phyloP scores from a whole-genome alignment of 2,113 vertebrate species.

The Sorex fumeus region DNA sequence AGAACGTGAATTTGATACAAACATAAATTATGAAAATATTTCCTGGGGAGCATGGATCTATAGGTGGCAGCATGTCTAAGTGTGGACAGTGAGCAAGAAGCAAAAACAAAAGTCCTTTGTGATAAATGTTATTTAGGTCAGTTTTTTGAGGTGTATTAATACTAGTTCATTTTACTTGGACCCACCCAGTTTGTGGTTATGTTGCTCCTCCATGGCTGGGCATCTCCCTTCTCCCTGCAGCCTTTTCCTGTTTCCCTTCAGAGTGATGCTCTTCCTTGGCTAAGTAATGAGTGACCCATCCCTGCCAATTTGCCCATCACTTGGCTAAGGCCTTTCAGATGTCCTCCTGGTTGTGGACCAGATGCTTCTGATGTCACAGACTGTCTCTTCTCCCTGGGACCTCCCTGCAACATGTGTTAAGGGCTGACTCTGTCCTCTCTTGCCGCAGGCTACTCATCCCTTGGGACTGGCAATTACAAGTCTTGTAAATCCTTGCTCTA shows the following conservation, averaged over 20 bases:
- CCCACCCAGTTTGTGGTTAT: neutral
- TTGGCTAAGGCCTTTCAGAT: neutral
- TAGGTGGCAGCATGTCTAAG: neutral
- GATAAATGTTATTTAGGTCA: neutral
- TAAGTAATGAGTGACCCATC: neutral
- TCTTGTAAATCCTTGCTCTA: neutral
- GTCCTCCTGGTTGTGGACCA: neutral
- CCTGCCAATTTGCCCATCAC: neutral
- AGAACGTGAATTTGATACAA: neutral
- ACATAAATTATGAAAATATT: neutral
- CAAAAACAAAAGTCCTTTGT: neutral
- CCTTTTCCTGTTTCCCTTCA: neutral
- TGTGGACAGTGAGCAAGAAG: neutral
- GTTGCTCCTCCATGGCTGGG: no score
- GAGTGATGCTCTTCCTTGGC: neutral
- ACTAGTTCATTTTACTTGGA: neutral
- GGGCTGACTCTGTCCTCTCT: neutral
- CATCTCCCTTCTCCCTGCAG: neutral
- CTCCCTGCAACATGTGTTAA: fast-evolving
- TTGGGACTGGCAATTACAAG: neutral
- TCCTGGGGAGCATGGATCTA: neutral
- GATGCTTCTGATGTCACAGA: fast-evolving
- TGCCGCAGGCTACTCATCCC: fast-evolving
- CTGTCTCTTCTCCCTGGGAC: neutral
- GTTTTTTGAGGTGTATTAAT: neutral